Conservation (phyloP, 2,888 invertebrate species). For the Emmelina monodactyla region DNA sequence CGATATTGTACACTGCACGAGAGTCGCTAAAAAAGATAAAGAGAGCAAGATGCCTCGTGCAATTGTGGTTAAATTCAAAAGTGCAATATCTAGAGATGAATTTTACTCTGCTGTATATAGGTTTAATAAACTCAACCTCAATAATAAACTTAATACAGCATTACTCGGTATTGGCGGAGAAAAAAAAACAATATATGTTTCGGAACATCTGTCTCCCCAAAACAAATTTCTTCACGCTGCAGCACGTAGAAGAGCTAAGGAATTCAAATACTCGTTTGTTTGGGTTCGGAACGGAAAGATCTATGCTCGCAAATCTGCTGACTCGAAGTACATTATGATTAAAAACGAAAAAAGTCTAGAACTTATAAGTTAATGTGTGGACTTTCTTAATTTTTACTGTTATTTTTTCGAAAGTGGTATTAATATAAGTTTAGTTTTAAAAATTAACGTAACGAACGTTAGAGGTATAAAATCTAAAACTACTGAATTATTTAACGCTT, state of each 20-base stretch:
- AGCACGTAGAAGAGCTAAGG: background rate
- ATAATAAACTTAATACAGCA: too few relatives aligned
- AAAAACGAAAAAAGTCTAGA: background rate
- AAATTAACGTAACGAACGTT: background rate
- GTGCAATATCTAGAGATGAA: background rate
- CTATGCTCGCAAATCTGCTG: background rate
- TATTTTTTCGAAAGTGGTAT: background rate
- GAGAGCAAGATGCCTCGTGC: background rate
- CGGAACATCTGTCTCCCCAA: too few relatives aligned
- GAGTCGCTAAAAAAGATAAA: background rate
- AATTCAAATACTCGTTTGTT: background rate
- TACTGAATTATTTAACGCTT: too few relatives aligned
- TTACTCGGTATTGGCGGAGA: too few relatives aligned
- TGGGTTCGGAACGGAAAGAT: background rate
- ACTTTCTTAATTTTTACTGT: background rate
- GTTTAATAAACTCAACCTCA: too few relatives aligned
- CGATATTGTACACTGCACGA: background rate
- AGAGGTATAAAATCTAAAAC: too few relatives aligned
- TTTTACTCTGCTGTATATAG: background rate
- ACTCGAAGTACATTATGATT: background rate
- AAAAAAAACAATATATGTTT: too few relatives aligned
- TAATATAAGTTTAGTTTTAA: background rate
- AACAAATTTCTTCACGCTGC: background rate
- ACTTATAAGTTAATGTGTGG: background rate
- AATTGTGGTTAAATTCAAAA: slow-evolving; percentile 1